phyloP scores from a whole-genome alignment of 2,797 vertebrate genomes.

The Phoxinus dragarum region DNA sequence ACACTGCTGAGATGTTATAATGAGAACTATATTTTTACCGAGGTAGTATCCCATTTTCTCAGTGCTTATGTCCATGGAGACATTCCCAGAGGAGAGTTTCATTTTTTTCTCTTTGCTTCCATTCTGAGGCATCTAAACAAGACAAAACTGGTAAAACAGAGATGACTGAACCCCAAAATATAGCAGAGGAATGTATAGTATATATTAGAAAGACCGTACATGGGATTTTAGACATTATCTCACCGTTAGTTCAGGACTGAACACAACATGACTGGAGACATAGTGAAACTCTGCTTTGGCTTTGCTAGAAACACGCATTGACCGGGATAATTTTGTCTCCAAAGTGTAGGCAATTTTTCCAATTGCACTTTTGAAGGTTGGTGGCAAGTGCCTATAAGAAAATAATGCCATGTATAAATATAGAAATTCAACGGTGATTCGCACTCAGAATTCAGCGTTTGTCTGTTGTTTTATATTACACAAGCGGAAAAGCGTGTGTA shows the following conservation, averaged over 20 bases:
- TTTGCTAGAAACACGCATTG: conserved; percentile 70
- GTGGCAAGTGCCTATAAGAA: conserved; percentile 6
- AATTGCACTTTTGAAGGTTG: conserved; percentile 60
- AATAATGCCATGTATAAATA: neutral
- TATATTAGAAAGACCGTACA: neutral
- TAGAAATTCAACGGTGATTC: too few species aligned
- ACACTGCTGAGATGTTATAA: neutral
- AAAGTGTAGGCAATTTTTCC: conserved; percentile 74
- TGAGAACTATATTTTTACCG: conserved; percentile 62
- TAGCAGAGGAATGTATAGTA: neutral
- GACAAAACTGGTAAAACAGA: conserved; percentile 14
- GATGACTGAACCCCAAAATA: neutral
- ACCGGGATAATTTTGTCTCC: conserved; percentile 71
- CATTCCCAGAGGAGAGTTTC: conserved; percentile 71
- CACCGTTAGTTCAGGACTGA: conserved; percentile 56
- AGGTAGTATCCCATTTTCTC: conserved; percentile 73
- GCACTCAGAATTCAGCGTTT: too few species aligned
- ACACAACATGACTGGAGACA: conserved; percentile 52
- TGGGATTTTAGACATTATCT: neutral
- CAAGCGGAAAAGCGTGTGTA: too few species aligned
- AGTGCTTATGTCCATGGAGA: conserved; percentile 73
- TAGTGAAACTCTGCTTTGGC: conserved; percentile 67
- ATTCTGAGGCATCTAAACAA: conserved; percentile 72
- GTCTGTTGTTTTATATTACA: too few species aligned
- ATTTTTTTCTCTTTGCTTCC: conserved; percentile 72